phyloP scores from a whole-genome alignment of 2,113 vertebrate species.

The Chaetodon trifascialis region DNA sequence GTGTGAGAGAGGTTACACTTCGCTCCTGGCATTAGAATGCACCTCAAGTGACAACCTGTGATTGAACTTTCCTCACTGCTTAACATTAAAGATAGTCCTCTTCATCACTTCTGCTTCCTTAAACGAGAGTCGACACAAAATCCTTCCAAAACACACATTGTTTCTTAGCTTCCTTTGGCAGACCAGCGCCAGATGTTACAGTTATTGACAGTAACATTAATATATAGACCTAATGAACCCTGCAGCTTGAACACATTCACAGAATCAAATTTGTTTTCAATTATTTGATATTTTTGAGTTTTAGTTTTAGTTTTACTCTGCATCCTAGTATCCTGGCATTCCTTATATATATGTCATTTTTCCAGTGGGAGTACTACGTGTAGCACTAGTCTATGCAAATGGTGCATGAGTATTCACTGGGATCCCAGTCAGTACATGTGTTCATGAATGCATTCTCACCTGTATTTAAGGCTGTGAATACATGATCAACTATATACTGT shows the following conservation, averaged over 20 bases:
- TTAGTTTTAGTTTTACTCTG: not conserved
- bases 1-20: conserved; percentile 3
- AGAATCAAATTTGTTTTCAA: not conserved
- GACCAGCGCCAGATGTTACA: not conserved
- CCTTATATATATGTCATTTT: too few relatives aligned
- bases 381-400: not conserved
- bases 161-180: not conserved
- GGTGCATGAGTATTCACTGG: not conserved
- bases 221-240: not conserved
- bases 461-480: not conserved
- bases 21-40: conserved; percentile 4
- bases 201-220: not conserved
- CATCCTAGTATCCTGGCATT: not conserved
- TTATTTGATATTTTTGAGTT: not conserved
- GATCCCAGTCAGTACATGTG: not conserved
- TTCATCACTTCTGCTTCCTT: not conserved
- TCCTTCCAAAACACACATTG: not conserved
- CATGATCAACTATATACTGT: not conserved
- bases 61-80: not conserved
- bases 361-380: not conserved
- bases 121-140: not conserved
- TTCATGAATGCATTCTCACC: not conserved
- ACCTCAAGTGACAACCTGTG: conserved; percentile 3
- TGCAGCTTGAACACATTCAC: not conserved
- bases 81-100: conserved; percentile 6